Percentiles rank a stretch among this genome's conserved stretches.
Evolutionary conservation across 2,888 invertebrate genomes (phyloP).

Genomic region (Gryllus longicercus): DNA sequence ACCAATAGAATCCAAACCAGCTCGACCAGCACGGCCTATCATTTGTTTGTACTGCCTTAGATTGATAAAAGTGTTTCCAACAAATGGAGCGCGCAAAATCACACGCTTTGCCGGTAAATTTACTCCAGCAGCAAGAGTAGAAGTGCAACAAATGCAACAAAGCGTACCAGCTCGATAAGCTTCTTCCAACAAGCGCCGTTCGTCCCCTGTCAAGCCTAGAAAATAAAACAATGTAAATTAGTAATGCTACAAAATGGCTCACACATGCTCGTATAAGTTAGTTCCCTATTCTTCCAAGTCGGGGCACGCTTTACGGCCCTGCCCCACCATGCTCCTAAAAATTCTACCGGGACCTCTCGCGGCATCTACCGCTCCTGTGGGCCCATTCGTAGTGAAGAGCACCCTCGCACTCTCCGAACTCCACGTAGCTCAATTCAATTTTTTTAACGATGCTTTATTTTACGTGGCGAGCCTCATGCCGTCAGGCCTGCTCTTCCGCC

Average conservation of each 20-base stretch:
- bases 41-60: conserved; percentile 89
- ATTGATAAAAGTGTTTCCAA: conserved; percentile 71
- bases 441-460: too few species aligned
- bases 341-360: too few species aligned
- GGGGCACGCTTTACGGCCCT: too few species aligned
- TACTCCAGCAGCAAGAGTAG: conserved; percentile 95
- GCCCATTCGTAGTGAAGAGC: too few species aligned
- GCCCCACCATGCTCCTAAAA: too few species aligned
- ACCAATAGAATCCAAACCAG: conserved; percentile 74
- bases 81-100: conserved; percentile 78
- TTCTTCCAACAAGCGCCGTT: conserved; percentile 79
- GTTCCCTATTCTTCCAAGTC: too few species aligned
- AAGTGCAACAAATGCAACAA: conserved; percentile 88
- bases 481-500: too few species aligned
- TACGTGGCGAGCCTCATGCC: too few species aligned
- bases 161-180: conserved; percentile 79
- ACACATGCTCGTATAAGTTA: too few species aligned
- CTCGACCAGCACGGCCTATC: conserved; percentile 90
- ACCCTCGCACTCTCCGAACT: too few species aligned
- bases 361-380: too few species aligned
- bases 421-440: too few species aligned
- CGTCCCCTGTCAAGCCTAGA: conserved; percentile 75
- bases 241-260: not conserved
- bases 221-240: not conserved
- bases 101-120: conserved; percentile 92